Percentiles rank a stretch among this genome's conserved stretches.
phyloP scores from a whole-genome alignment of 1,140 invertebrate genomes.

The Sycophaga agraensis region DNA sequence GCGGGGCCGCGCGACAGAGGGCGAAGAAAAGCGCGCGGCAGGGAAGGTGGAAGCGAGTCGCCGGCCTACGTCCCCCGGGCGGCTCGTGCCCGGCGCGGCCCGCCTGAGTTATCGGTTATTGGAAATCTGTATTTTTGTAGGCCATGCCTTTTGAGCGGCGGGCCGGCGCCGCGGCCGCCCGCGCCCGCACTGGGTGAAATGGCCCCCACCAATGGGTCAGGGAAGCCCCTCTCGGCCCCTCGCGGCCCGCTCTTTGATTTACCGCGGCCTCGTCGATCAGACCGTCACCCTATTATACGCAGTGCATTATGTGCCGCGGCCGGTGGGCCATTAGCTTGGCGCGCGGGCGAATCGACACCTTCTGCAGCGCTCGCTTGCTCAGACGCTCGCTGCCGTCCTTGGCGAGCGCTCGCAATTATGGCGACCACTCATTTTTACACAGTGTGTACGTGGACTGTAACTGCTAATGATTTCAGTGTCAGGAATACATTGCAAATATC shows the following conservation, averaged over 20 bases:
- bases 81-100: conserved; percentile 21
- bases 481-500: too few relatives aligned
- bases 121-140: conserved; percentile 56
- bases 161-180: conserved; percentile 3
- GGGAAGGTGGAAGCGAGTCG: not conserved
- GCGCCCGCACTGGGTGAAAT: conserved; percentile 31
- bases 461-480: too few relatives aligned
- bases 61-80: conserved; percentile 15
- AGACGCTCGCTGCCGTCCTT: too few relatives aligned
- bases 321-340: not conserved
- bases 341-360: too few relatives aligned
- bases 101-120: conserved; percentile 48
- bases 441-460: too few relatives aligned
- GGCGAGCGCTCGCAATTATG: too few relatives aligned
- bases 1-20: not conserved
- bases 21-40: conserved; percentile 4
- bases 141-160: conserved; percentile 40
- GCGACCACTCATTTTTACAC: too few relatives aligned
- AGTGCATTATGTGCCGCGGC: not conserved
- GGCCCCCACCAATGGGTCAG: conserved; percentile 42
- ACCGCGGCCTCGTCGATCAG: not conserved
- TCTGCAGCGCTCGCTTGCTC: too few relatives aligned
- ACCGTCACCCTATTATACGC: not conserved
- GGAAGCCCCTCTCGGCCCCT: not conserved
- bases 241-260: conserved; percentile 7